These are phyloP conservation scores for Amphipoea lucens DNA, from an alignment of 2,888 invertebrate genomes.

Conservation along the genomic window DNA sequence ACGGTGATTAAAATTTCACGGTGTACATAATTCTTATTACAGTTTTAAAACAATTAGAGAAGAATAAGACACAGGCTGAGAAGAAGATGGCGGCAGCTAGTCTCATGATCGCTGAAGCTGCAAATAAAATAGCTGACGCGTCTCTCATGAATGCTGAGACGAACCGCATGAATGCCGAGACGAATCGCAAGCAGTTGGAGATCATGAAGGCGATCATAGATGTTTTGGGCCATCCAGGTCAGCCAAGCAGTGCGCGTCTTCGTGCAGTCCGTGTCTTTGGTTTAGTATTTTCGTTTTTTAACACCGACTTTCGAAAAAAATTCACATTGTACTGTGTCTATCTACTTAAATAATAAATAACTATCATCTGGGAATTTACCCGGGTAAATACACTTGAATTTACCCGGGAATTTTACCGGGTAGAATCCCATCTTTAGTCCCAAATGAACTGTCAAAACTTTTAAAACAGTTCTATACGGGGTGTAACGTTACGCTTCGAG, in stretches of 20 bases:
- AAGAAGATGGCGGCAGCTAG: background rate
- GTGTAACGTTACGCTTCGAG: background rate
- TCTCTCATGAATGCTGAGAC: background rate
- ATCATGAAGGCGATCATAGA: constrained; percentile 3
- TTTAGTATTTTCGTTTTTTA: background rate
- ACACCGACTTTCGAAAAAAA: background rate
- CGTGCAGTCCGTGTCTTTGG: background rate
- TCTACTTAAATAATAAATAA: too few relatives aligned
- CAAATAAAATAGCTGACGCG: background rate
- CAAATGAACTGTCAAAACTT: background rate
- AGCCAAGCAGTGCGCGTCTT: background rate
- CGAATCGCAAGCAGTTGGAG: background rate
- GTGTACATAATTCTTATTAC: background rate
- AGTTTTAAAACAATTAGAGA: background rate
- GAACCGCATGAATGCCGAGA: background rate
- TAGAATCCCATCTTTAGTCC: too few relatives aligned
- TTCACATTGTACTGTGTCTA: background rate
- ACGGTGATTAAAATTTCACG: too few relatives aligned
- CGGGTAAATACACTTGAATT: too few relatives aligned
- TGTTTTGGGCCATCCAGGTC: background rate
- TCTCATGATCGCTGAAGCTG: background rate
- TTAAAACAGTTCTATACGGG: background rate
- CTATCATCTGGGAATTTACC: too few relatives aligned
- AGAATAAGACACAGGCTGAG: background rate
- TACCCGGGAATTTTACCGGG: too few relatives aligned